Base-by-base conservation (phyloP, 2,888 invertebrate species). In the Chymomyza procnemis region DNA sequence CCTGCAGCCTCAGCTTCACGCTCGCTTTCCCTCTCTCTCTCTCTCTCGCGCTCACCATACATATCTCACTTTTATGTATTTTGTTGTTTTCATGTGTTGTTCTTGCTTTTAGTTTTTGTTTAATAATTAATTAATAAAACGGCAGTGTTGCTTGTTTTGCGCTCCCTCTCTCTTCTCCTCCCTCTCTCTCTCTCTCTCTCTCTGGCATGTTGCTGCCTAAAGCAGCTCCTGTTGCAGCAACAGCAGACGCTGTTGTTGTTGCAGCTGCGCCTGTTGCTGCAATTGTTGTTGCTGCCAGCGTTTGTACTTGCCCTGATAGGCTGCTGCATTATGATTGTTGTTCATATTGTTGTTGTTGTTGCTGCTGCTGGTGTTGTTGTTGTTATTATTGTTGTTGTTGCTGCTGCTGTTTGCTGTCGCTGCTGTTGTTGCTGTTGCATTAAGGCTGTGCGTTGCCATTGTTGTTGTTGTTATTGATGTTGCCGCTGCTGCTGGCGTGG, bases 281-380 rank as follows among this genome's bases (percentile, higher is more conserved):
- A 85, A 68, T 65, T 83, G 80, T 50, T 87, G 81, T 67, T 85
- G 87, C 69, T 84, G 87, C 82, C 84, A 74, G 66, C 85, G 84
- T 75, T 87, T 77, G 66, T 83, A 79, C 76, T 87, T 74, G 63
- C 80, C 76, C 70, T 83, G 66, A 67, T 85, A 79, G 34, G 34
- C 12, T 61, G 77, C 54, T 54, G 54, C 19, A 19, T n/a, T 52
- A 4, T 6, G 18, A 60, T 52, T 67, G 48, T 41, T 52, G 52
- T n/a, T 52, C 6, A 18, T 52, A 60, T 52, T 67, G 48, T 41
- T 68, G 56, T 54, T 69, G 61, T 60, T 67, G 61, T 67, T 67
- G 47, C 68, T 66, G 48, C 66, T 75, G 46, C 59, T 46, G 14
- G 6, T n/a, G 8, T 5, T 66, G 41, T 67, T 67, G 47, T 65